These are phyloP conservation scores for Oryzias sinensis DNA, from an alignment of 2,797 vertebrate species.

Conservation along the genomic window DNA sequence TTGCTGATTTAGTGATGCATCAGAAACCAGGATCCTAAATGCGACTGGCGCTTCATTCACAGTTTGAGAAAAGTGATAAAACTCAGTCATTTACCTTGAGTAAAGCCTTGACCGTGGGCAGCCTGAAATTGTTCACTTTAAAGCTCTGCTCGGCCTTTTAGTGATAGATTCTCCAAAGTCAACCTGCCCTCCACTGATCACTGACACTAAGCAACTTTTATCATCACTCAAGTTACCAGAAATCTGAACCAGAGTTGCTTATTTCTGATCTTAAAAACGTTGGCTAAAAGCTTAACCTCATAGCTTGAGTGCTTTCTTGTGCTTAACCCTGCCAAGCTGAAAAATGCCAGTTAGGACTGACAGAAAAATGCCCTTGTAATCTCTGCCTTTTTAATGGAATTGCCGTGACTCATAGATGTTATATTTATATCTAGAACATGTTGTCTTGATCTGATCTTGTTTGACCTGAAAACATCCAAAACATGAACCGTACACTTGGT, in stretches of 20 bases:
- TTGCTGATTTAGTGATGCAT: slow-evolving; percentile 33
- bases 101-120: slow-evolving; percentile 21
- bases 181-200: slow-evolving; percentile 57
- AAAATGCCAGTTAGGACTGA: slow-evolving; percentile 33
- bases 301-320: slow-evolving; percentile 38
- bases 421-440: slow-evolving; percentile 3
- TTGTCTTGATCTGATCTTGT: slow-evolving; percentile 22
- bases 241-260: slow-evolving; percentile 47
- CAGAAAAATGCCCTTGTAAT: slow-evolving; percentile 4
- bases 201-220: slow-evolving; percentile 59
- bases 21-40: slow-evolving; percentile 23
- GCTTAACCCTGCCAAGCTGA: slow-evolving; percentile 44
- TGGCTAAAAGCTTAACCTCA: slow-evolving; percentile 59
- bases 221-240: slow-evolving; percentile 55
- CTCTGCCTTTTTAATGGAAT: slow-evolving; percentile 17
- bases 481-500: slow-evolving; percentile 35
- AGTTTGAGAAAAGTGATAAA: slow-evolving; percentile 35
- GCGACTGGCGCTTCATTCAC: slow-evolving; percentile 6
- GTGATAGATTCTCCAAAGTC: slow-evolving; percentile 64
- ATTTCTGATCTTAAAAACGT: slow-evolving; percentile 41
- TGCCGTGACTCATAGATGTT: slow-evolving; percentile 1
- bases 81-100: slow-evolving; percentile 33
- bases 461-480: slow-evolving; percentile 14
- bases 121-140: slow-evolving; percentile 44
- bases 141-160: slow-evolving; percentile 37